Conservation (phyloP, 2,113 vertebrate genomes). For the Prunella himalayana region DNA sequence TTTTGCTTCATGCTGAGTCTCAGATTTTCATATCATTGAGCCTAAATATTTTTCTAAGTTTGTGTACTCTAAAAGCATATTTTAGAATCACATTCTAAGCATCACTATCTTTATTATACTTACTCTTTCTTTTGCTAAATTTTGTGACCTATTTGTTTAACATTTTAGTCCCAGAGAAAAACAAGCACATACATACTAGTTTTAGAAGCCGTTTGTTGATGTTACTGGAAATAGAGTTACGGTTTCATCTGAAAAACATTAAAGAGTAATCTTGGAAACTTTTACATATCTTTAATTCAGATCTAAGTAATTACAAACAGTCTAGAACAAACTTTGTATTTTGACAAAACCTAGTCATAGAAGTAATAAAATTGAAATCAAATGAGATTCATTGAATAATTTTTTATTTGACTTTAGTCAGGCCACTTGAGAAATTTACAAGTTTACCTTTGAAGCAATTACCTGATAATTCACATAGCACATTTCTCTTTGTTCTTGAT, state of each 20-base stretch:
- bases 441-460: background rate
- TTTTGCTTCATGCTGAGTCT: background rate
- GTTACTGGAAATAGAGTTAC: background rate
- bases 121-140: background rate
- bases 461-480: background rate
- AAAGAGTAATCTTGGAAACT: background rate
- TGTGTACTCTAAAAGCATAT: background rate
- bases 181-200: background rate
- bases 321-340: background rate
- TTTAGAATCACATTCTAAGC: background rate
- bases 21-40: fast-evolving
- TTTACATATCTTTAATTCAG: background rate
- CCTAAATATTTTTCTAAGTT: background rate
- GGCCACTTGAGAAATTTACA: background rate
- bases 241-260: background rate
- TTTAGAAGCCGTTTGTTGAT: background rate
- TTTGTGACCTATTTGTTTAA: background rate
- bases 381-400: background rate
- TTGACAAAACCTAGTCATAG: background rate
- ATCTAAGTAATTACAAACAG: background rate
- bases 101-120: background rate
- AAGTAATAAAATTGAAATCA: background rate
- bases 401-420: background rate
- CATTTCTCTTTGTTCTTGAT: background rate
- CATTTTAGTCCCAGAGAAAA: background rate